phyloP scores from a whole-genome alignment of 2,888 invertebrate species.

The Amphipyra tragopoginis region DNA sequence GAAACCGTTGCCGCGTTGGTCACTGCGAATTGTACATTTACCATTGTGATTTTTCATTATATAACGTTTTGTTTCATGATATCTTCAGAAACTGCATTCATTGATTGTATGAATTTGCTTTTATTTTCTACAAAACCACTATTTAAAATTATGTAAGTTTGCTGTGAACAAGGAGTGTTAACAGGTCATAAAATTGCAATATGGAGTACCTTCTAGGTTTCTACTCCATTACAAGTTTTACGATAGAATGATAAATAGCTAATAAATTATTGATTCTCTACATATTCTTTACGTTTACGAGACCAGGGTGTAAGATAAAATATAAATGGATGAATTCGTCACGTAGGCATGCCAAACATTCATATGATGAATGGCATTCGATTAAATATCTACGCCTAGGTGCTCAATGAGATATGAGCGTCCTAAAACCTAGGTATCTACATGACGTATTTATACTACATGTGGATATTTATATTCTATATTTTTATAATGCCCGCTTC shows the following conservation, averaged over 20 bases:
- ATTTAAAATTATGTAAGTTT: no score
- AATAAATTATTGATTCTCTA: slow-evolving; percentile 27
- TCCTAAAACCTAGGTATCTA: background rate
- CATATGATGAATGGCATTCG: slow-evolving; percentile 4
- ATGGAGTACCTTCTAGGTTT: slow-evolving; percentile 10
- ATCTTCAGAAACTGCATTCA: no score
- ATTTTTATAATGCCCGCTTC: no score
- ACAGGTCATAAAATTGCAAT: slow-evolving; percentile 22
- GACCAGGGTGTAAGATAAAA: background rate
- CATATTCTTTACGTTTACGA: background rate
- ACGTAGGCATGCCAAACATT: background rate
- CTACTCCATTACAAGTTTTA: slow-evolving; percentile 19
- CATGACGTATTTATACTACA: background rate
- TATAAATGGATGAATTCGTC: slow-evolving; percentile 2
- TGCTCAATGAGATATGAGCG: background rate
- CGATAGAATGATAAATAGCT: slow-evolving; percentile 26
- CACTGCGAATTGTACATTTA: no score
- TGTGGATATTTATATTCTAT: background rate
- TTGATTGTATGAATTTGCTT: no score
- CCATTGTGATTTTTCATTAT: no score
- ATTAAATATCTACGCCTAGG: slow-evolving; percentile 5
- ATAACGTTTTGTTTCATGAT: no score
- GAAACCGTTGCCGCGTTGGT: no score
- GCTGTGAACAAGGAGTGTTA: no score
- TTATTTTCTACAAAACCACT: no score